Evolutionary conservation across 2,888 invertebrate species (phyloP), one percentile per base, ranked within the genome.

Genomic region (Electrophaes corylata): DNA sequence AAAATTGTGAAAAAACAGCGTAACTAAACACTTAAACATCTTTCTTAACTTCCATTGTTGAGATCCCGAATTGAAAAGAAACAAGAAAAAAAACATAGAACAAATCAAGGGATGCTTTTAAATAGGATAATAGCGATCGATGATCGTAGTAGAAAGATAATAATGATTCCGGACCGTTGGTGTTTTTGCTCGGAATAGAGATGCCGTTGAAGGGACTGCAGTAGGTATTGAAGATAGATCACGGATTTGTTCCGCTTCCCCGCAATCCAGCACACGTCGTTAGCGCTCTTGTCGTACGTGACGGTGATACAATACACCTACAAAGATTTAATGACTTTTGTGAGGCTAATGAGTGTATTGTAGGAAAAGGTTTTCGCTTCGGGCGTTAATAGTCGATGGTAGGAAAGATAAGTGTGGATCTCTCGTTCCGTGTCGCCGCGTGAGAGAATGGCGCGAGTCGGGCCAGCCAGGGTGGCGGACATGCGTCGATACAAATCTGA

Each of bases 11-110:
- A 91, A 91, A 91, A 91, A 88, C 82, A 85, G 85, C 91, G 91
- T 89, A 86, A 78, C 91, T 89, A 91, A 91, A 90, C 82, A 86
- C 86, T 90, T 90, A 91, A 91, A 91, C 89, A 89, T 90, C 90
- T 88, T 90, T 90, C 91, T 89, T 90, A 90, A 88, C 88, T 81
- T 62, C 85, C 81, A 88, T 91, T 91, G 91, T 91, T 83, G 79
- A 73, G 71, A 75, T 70, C 75, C 78, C 77, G 88, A 84, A 87
- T 89, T 86, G 88, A 89, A 88, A 86, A 81, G 83, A 83, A 81
- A 73, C 69, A 75, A 79, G 84, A 89, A 86, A 86, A 86, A 43
- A 23, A 68, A 62, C 71, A 73, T 83, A 89, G 90, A 88, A 90
- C 91, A 90, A 91, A 91, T 91, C 88, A 84, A 89, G 85, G 88